A percentile compares a stretch with the other conserved stretches of the same genome.
phyloP scores from a whole-genome alignment of 64 coral and sea anemone species.

The Stichodactyla helianthus region DNA sequence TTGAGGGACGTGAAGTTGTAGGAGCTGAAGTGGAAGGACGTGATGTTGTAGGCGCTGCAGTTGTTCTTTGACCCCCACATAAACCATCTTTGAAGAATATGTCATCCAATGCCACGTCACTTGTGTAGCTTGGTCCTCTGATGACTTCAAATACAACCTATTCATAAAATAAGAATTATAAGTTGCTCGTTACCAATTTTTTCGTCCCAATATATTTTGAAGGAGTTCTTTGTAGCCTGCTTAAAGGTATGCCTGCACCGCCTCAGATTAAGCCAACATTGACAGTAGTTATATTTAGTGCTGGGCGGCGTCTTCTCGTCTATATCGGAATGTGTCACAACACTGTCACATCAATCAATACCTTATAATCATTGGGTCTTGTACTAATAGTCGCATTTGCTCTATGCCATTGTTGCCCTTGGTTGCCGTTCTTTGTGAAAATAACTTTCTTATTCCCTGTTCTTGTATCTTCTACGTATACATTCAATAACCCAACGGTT shows the following conservation, averaged over 20 bases:
- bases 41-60: not conserved
- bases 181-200: too few relatives aligned
- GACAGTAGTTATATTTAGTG: too few relatives aligned
- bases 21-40: not conserved
- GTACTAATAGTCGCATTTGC: conserved; percentile 24
- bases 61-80: not conserved
- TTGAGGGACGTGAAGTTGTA: not conserved
- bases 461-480: conserved; percentile 16
- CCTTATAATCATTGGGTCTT: conserved; percentile 25
- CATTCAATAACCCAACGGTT: conserved; percentile 31
- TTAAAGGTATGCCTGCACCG: too few relatives aligned
- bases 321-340: too few relatives aligned
- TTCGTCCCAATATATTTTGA: too few relatives aligned
- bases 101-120: not conserved
- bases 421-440: conserved; percentile 44
- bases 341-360: not conserved
- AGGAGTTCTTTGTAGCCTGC: too few relatives aligned
- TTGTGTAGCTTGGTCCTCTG: not conserved
- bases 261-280: too few relatives aligned
- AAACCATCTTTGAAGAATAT: not conserved
- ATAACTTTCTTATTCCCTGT: not conserved
- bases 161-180: too few relatives aligned
- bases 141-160: not conserved
- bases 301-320: too few relatives aligned
- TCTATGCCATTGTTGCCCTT: conserved; percentile 50